Conservation (phyloP, 2,797 vertebrate species). For the Prunella strophiata region DNA sequence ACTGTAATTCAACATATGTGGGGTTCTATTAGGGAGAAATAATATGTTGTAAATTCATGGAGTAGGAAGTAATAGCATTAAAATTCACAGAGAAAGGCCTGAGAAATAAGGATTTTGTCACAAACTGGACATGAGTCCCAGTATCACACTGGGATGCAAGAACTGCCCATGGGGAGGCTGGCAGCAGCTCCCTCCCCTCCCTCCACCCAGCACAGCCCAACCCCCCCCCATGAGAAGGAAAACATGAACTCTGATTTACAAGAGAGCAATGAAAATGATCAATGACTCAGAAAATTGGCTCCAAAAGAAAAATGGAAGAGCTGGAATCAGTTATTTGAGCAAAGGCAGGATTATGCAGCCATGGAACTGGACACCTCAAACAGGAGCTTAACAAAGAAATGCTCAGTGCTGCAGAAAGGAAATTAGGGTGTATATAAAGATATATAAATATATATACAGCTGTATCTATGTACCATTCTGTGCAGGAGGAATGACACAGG, state of each 20-base stretch:
- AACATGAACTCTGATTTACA: background rate
- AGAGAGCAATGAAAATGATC: background rate
- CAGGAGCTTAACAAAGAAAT: background rate
- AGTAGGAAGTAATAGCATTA: background rate
- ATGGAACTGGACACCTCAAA: background rate
- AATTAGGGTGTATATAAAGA: rapidly evolving
- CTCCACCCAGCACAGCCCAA: background rate
- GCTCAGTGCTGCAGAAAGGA: background rate
- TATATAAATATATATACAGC: rapidly evolving
- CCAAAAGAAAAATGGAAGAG: background rate
- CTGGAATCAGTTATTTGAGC: background rate
- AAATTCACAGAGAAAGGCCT: background rate
- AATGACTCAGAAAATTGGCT: slow-evolving; percentile 24
- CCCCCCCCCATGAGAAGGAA: background rate
- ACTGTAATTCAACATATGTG: background rate
- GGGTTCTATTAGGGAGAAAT: background rate
- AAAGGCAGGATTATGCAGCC: background rate
- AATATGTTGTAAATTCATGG: background rate
- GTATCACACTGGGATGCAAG: background rate
- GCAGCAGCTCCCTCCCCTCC: background rate
- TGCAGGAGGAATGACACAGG: background rate
- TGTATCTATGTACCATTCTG: rapidly evolving
- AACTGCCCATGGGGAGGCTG: rapidly evolving
- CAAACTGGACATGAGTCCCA: background rate
- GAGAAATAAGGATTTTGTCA: background rate